Conservation (phyloP, 1,140 invertebrate species). For the Coboldia fuscipes region DNA sequence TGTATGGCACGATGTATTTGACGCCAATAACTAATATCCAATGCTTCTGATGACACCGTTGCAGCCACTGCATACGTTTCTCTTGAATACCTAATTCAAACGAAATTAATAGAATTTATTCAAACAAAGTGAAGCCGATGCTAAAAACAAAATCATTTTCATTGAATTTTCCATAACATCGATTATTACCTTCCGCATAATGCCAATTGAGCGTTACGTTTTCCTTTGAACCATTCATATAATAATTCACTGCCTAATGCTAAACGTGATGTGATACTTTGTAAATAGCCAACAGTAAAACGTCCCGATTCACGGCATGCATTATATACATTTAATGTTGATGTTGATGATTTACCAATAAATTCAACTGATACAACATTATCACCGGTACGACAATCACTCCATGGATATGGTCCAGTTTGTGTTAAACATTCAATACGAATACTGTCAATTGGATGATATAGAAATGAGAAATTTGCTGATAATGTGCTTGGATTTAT, state of each 20-base stretch:
- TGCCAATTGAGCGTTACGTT: conserved; percentile 9
- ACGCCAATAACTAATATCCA: conserved; percentile 20
- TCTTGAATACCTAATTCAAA: conserved; percentile 4
- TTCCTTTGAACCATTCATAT: conserved; percentile 14
- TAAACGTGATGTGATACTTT: conserved; percentile 11
- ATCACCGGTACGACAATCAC: conserved; percentile 12
- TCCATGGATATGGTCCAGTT: no score
- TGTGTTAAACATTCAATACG: no score
- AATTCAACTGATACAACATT: conserved; percentile 13
- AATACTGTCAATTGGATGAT: conserved; percentile 12
- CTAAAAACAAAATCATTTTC: neutral
- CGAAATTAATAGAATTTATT: no score
- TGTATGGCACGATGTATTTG: conserved; percentile 16
- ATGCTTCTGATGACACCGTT: conserved; percentile 10
- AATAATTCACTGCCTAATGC: conserved; percentile 14
- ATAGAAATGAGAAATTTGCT: conserved; percentile 14
- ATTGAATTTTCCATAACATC: no score
- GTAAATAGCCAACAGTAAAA: conserved; percentile 14
- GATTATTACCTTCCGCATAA: conserved; percentile 14
- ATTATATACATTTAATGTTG: conserved; percentile 15
- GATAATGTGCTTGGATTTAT: conserved; percentile 16
- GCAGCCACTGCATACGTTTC: conserved; percentile 11
- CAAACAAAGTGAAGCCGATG: neutral
- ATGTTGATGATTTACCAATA: conserved; percentile 12
- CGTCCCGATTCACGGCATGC: conserved; percentile 12